Evolutionary conservation across 2,113 vertebrate genomes (phyloP).

Genomic region (Pithys albifrons): DNA sequence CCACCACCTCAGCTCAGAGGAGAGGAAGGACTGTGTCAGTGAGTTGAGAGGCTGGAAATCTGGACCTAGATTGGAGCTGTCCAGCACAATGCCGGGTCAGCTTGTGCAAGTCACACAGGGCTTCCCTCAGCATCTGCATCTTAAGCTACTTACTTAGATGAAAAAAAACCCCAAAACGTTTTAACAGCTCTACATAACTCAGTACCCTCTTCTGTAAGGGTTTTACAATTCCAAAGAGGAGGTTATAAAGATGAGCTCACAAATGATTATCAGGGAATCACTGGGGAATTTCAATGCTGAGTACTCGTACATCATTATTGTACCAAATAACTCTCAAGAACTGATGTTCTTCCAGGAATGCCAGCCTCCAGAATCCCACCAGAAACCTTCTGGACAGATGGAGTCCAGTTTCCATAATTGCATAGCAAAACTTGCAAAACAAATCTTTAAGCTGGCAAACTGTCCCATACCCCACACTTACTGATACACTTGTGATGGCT

Average conservation of each 20-base stretch:
- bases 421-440: background rate
- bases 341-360: fast-evolving
- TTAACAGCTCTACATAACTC: background rate
- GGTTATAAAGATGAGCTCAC: background rate
- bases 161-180: background rate
- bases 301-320: background rate
- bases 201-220: background rate
- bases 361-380: background rate
- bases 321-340: background rate
- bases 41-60: background rate
- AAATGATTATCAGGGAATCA: background rate
- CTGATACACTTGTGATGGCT: background rate
- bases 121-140: background rate
- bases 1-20: background rate
- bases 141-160: background rate
- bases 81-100: no score
- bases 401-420: background rate
- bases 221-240: background rate
- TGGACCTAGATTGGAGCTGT: background rate
- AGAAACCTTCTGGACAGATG: background rate
- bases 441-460: background rate
- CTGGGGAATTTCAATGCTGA: background rate
- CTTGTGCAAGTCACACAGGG: background rate
- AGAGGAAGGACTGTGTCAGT: background rate
- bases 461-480: background rate